Evolutionary conservation across 2,797 vertebrate genomes (phyloP).

Genomic region (Falco naumanni): DNA sequence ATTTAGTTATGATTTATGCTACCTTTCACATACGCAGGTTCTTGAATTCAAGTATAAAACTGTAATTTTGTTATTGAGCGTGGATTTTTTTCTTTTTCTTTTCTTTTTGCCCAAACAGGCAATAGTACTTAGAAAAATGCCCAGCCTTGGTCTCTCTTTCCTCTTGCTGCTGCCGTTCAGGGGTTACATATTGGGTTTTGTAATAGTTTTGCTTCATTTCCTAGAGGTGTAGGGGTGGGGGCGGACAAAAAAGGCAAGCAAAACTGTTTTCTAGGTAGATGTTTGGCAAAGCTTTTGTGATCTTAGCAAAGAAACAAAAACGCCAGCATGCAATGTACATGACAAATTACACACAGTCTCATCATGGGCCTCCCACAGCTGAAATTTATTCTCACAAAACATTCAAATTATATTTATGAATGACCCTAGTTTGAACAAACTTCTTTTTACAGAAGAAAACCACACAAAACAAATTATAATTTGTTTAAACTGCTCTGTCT

Average conservation of each 20-base stretch:
- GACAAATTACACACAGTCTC: not conserved
- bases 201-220: not conserved
- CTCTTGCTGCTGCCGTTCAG: not conserved
- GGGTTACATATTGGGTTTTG: not conserved
- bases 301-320: not conserved
- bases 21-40: not conserved
- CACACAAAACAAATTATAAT: not conserved
- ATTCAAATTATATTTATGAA: not conserved
- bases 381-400: not conserved
- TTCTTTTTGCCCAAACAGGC: not conserved
- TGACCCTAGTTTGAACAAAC: not conserved
- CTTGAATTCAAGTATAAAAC: not conserved
- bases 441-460: not conserved
- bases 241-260: not conserved
- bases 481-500: not conserved
- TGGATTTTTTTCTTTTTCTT: not conserved
- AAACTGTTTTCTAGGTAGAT: not conserved
- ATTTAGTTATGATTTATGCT: not conserved
- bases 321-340: accelerated
- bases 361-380: not conserved
- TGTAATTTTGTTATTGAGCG: not conserved
- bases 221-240: not conserved
- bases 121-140: not conserved
- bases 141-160: not conserved
- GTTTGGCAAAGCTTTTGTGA: not conserved